phyloP scores from a whole-genome alignment of 1,140 invertebrate species.

The Magallana gigas region DNA sequence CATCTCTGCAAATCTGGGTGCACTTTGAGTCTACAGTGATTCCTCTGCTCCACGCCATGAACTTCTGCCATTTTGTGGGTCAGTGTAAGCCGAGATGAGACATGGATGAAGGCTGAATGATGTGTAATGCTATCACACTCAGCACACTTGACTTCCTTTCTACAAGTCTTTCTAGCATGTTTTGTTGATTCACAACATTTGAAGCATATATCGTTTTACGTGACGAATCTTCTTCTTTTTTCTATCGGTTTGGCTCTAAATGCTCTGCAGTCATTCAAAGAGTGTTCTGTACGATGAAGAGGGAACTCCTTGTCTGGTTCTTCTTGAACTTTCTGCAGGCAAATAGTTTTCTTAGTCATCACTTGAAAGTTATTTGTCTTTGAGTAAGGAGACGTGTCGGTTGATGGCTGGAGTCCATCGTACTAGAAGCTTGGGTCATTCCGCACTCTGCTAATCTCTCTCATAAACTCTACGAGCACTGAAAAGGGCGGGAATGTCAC shows the following conservation, averaged over 20 bases:
- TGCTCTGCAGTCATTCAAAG: conserved; percentile 28
- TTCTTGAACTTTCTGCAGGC: too few species aligned
- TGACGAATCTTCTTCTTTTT: conserved; percentile 14
- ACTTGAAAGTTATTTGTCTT: neutral
- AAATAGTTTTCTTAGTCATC: neutral
- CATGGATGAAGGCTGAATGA: neutral
- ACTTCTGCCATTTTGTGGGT: neutral
- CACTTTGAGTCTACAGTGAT: conserved; percentile 9
- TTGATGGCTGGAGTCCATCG: too few species aligned
- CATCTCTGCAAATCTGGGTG: conserved; percentile 14
- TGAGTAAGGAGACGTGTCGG: too few species aligned
- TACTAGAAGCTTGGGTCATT: too few species aligned
- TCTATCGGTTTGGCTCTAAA: conserved; percentile 16
- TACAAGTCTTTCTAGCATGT: neutral
- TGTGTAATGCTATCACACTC: neutral
- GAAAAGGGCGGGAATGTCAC: too few species aligned
- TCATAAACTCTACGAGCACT: too few species aligned
- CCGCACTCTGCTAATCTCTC: too few species aligned
- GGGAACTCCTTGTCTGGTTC: neutral
- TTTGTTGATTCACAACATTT: conserved; percentile 12
- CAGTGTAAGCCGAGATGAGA: neutral
- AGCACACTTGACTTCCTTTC: conserved; percentile 14
- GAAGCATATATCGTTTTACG: conserved; percentile 16
- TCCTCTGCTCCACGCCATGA: neutral
- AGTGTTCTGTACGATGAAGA: conserved; percentile 22